Conservation (phyloP, 2,113 vertebrate genomes). For the Pollachius pollachius region DNA sequence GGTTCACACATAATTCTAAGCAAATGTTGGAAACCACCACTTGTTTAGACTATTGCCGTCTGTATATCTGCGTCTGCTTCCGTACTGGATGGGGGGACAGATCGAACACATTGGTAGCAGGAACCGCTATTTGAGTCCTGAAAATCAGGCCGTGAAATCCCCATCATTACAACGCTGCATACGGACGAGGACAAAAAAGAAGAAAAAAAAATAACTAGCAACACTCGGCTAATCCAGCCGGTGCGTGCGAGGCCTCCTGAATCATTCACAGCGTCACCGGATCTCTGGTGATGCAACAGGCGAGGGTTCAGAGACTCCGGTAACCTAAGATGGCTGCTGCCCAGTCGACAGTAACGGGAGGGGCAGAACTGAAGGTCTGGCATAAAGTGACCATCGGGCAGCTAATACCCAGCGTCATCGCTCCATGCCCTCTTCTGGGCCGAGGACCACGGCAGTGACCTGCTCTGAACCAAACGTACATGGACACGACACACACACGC, state of each 20-base stretch:
- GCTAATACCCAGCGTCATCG: constrained; percentile 4
- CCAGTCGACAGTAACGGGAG: neutral
- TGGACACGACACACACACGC: neutral
- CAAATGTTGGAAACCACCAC: neutral
- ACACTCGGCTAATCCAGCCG: neutral
- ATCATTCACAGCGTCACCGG: constrained; percentile 26
- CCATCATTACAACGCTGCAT: no score
- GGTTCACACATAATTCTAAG: constrained; percentile 23
- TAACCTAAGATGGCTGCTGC: constrained; percentile 41
- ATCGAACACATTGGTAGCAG: no score
- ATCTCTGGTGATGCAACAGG: constrained; percentile 23
- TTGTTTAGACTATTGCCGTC: constrained; percentile 37
- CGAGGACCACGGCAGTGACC: constrained; percentile 6
- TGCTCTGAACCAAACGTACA: constrained; percentile 4
- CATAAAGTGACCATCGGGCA: constrained; percentile 37
- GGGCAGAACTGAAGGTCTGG: neutral
- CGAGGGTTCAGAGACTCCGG: constrained; percentile 24
- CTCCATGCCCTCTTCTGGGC: constrained; percentile 27
- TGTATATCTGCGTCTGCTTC: neutral
- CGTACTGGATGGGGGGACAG: no score
- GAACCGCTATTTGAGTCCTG: no score
- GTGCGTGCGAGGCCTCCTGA: neutral
- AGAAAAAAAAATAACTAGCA: no score
- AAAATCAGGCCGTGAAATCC: no score
- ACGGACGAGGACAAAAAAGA: no score